Evolutionary conservation across 2,113 vertebrate species (phyloP).

Genomic region (Callocephalon fimbriatum): DNA sequence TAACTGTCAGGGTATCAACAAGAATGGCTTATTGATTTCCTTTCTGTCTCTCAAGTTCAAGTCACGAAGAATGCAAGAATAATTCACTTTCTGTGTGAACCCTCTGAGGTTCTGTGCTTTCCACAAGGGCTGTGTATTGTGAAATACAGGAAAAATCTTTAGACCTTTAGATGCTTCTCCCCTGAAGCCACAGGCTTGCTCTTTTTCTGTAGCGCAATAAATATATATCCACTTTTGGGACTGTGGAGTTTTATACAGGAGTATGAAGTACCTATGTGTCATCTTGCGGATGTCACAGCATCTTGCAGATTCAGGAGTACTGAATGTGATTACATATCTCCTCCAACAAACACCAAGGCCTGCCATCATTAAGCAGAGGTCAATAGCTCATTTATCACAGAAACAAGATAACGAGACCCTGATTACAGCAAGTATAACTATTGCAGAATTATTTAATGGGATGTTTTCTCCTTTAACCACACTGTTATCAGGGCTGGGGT

Average conservation of each 20-base stretch:
- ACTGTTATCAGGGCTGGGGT: neutral
- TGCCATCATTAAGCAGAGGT: neutral
- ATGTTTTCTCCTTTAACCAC: neutral
- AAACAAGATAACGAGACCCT: neutral
- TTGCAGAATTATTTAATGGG: neutral
- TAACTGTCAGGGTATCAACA: neutral
- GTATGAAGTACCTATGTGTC: neutral
- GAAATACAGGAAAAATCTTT: neutral
- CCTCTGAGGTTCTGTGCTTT: neutral
- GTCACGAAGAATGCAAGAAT: neutral
- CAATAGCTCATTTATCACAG: neutral
- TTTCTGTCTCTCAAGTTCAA: neutral
- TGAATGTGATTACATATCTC: neutral
- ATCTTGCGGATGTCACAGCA: neutral
- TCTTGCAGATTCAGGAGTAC: neutral
- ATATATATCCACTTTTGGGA: neutral
- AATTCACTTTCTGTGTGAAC: neutral
- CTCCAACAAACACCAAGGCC: neutral
- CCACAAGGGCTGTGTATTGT: neutral
- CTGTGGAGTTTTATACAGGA: neutral
- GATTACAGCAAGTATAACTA: neutral
- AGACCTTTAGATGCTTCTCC: neutral
- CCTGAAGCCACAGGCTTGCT: neutral
- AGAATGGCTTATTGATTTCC: neutral
- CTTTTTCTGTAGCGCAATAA: neutral